phyloP scores from a whole-genome alignment of 1,140 invertebrate genomes.

The Bilobella aurantiaca region DNA sequence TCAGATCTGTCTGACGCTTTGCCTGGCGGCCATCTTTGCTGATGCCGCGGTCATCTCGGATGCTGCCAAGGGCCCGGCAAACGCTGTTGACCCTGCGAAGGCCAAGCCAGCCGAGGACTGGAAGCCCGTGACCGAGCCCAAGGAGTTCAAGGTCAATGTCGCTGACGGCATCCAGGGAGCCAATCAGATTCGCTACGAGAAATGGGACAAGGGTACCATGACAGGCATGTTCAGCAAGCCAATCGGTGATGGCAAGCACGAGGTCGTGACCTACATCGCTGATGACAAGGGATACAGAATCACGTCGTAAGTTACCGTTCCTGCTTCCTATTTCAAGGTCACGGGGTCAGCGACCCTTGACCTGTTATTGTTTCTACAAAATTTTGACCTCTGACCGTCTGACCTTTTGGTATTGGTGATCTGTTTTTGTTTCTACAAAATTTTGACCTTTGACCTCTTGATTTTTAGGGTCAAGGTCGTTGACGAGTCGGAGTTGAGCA shows the following conservation, averaged over 20 bases:
- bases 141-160: constrained; percentile 12
- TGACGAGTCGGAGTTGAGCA: background rate
- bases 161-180: constrained; percentile 23
- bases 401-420: background rate
- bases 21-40: no score
- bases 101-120: background rate
- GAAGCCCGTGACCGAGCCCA: constrained; percentile 5
- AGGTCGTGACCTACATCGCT: constrained; percentile 12
- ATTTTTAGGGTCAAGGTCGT: background rate
- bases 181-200: constrained; percentile 16
- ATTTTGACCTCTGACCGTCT: background rate
- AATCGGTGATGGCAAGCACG: constrained; percentile 12
- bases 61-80: background rate
- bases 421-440: background rate
- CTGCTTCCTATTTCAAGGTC: background rate
- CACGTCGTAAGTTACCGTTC: constrained; percentile 5
- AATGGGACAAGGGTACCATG: constrained; percentile 10
- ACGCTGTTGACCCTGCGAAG: background rate
- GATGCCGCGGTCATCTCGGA: no score
- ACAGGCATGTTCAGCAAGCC: constrained; percentile 9
- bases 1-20: no score
- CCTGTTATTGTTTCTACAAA: background rate
- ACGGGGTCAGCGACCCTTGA: no score
- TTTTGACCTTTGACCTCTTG: background rate
- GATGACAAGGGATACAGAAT: constrained; percentile 19